These are phyloP conservation scores for Acromyrmex heyeri DNA, from an alignment of 1,140 invertebrate genomes.

Conservation along the genomic window DNA sequence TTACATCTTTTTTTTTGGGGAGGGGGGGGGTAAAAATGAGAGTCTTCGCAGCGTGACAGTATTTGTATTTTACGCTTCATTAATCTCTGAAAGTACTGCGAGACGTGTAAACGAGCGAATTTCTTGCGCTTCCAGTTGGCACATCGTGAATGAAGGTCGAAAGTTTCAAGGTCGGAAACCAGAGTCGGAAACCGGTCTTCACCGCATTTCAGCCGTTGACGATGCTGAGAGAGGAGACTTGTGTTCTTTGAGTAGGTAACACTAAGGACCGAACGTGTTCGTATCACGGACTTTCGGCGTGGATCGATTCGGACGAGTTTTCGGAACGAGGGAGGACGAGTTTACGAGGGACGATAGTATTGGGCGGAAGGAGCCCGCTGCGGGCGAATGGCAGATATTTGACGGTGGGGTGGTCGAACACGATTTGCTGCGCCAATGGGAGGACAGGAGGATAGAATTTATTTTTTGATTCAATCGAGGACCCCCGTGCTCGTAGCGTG, in stretches of 20 bases:
- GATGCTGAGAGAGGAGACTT: slow-evolving; percentile 52
- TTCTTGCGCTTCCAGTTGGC: slow-evolving; percentile 28
- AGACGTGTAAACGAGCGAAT: slow-evolving; percentile 21
- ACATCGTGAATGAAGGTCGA: slow-evolving; percentile 49
- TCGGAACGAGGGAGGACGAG: slow-evolving; percentile 76
- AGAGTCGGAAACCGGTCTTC: slow-evolving; percentile 33
- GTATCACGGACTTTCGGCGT: slow-evolving; percentile 72
- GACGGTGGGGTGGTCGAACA: slow-evolving; percentile 76
- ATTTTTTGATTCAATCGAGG: slow-evolving; percentile 73
- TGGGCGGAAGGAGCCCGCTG: slow-evolving; percentile 74
- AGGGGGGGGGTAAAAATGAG: neutral
- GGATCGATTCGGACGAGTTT: slow-evolving; percentile 78
- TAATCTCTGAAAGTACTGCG: neutral
- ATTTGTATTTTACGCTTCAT: slow-evolving; percentile 15
- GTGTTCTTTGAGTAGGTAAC: slow-evolving; percentile 44
- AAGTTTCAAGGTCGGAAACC: slow-evolving; percentile 39
- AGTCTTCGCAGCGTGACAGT: neutral
- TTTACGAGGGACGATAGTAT: slow-evolving; percentile 78
- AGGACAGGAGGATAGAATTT: slow-evolving; percentile 70
- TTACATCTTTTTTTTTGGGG: neutral
- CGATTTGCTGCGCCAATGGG: slow-evolving; percentile 74
- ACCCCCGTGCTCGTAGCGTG: slow-evolving; percentile 44
- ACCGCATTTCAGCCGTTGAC: slow-evolving; percentile 70
- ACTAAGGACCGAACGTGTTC: slow-evolving; percentile 60
- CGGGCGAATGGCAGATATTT: slow-evolving; percentile 77